phyloP scores from a whole-genome alignment of 2,888 invertebrate genomes.

The Campoplex nolae region DNA sequence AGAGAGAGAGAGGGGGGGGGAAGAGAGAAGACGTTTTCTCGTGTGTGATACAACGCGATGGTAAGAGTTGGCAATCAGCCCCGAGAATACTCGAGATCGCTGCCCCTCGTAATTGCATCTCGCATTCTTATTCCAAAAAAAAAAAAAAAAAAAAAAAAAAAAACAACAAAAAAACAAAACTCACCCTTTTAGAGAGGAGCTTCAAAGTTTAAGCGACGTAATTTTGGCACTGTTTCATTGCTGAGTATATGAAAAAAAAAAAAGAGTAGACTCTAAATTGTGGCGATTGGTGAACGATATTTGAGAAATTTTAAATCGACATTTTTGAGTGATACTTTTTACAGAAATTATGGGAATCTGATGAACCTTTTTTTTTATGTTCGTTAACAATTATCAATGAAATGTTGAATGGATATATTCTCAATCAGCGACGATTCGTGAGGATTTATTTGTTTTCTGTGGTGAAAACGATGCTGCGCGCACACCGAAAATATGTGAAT shows the following conservation, averaged over 20 bases:
- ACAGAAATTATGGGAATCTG: background rate
- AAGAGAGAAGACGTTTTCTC: background rate
- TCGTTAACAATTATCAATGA: background rate
- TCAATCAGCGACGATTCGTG: background rate
- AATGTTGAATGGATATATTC: too few species aligned
- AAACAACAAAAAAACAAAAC: constrained; percentile 2
- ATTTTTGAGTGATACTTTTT: background rate
- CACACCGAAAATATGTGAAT: constrained; percentile 12
- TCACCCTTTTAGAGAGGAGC: background rate
- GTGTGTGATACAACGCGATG: constrained; percentile 76
- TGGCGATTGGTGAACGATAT: background rate
- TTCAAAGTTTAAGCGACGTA: background rate
- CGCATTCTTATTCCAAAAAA: constrained; percentile 70
- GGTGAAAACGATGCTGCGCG: background rate
- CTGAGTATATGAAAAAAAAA: background rate
- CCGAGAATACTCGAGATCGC: constrained; percentile 79
- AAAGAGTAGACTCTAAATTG: background rate
- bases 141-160: background rate
- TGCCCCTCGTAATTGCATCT: constrained; percentile 79
- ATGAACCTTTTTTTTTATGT: background rate
- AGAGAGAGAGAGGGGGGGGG: constrained; percentile 25
- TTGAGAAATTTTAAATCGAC: background rate
- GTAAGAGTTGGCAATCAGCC: constrained; percentile 80
- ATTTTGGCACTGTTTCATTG: background rate
- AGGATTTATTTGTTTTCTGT: background rate